Conservation (phyloP, 2,888 invertebrate species). For the Carterocephalus palaemon region DNA sequence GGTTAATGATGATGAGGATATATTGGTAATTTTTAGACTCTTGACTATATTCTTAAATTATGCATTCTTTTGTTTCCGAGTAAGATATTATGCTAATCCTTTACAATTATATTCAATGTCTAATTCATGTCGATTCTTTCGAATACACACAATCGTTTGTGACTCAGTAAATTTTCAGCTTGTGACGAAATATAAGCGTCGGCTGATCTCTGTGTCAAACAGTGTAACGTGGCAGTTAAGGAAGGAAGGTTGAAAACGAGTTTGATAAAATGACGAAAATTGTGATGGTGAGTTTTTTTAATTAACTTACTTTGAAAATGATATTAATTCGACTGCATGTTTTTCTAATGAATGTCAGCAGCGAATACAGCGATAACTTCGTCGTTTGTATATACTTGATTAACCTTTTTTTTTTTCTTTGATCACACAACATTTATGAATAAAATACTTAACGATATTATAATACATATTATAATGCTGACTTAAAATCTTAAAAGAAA, state of each 20-base stretch:
- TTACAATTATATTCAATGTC: slow-evolving; percentile 55
- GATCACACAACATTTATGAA: no score
- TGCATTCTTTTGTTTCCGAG: slow-evolving; percentile 67
- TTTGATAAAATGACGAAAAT: slow-evolving; percentile 11
- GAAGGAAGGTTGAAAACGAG: slow-evolving; percentile 3
- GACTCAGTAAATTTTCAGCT: slow-evolving; percentile 45
- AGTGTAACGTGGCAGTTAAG: slow-evolving; percentile 3
- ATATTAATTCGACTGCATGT: no score
- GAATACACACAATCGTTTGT: slow-evolving; percentile 45
- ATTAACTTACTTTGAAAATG: no score
- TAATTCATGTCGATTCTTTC: slow-evolving; percentile 52
- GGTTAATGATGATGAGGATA: slow-evolving; percentile 16
- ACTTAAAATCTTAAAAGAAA: no score
- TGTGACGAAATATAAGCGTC: slow-evolving; percentile 61
- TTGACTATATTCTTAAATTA: slow-evolving; percentile 41
- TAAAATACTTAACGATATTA: no score
- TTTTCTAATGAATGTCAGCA: no score
- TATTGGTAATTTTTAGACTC: slow-evolving; percentile 3
- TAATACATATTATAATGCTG: no score
- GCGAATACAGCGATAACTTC: no score
- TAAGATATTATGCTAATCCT: slow-evolving; percentile 56
- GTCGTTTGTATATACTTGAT: no score
- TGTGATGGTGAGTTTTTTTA: slow-evolving; percentile 27
- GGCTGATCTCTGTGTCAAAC: slow-evolving; percentile 31
- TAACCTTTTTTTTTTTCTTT: no score